phyloP scores from a whole-genome alignment of 1,140 invertebrate species.

The Brachystomella parvula region DNA sequence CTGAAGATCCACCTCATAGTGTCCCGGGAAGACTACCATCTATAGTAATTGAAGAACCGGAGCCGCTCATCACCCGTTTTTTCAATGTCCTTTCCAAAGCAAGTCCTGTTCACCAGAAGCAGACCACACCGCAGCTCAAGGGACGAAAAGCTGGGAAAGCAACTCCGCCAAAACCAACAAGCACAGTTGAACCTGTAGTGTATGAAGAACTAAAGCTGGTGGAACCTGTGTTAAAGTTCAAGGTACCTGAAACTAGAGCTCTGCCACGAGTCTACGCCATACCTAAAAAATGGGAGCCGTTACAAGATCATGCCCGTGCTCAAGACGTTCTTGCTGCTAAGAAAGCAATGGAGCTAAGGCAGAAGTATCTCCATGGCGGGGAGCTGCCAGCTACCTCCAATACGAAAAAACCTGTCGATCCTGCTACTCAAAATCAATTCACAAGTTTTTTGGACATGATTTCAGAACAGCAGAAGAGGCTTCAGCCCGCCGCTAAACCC shows the following conservation, averaged over 20 bases:
- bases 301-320: not conserved
- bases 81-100: constrained; percentile 3
- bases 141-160: not conserved
- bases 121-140: not conserved
- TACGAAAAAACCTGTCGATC: constrained; percentile 21
- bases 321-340: constrained; percentile 74
- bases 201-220: constrained; percentile 20
- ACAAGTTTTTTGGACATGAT: constrained; percentile 74
- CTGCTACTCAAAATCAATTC: constrained; percentile 61
- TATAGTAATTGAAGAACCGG: constrained; percentile 44
- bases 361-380: constrained; percentile 60
- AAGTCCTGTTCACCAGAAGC: not conserved
- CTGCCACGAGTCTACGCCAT: constrained; percentile 30
- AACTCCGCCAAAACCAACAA: not conserved
- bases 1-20: constrained; percentile 52
- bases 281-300: constrained; percentile 35
- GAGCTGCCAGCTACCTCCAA: not conserved
- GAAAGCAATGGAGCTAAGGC: constrained; percentile 72
- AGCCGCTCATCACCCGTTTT: constrained; percentile 29
- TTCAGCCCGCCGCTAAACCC: constrained; percentile 68
- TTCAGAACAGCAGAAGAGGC: constrained; percentile 75
- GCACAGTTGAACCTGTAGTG: no score
- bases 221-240: constrained; percentile 27
- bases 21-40: constrained; percentile 42
- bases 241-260: constrained; percentile 8